Conservation (phyloP, 2,113 vertebrate genomes). For the Equus przewalskii region DNA sequence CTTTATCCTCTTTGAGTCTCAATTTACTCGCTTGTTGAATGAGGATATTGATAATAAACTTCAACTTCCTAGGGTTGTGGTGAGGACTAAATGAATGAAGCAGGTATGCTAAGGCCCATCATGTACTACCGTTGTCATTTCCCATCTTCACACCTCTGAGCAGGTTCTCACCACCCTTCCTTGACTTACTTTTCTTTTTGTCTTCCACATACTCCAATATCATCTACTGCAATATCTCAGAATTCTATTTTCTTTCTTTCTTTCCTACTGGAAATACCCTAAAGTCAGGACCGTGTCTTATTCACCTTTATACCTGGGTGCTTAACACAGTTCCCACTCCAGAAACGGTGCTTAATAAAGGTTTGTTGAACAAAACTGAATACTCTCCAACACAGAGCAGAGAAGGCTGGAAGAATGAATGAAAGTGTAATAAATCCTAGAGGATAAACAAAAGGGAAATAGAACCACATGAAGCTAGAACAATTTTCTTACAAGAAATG, state of each 20-base stretch:
- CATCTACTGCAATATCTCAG: background rate
- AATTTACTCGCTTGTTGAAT: background rate
- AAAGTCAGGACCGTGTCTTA: background rate
- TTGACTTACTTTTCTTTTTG: background rate
- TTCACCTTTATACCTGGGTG: background rate
- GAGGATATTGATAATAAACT: background rate
- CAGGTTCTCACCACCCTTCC: background rate
- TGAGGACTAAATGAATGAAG: background rate
- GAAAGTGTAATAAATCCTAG: background rate
- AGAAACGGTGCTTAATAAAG: background rate
- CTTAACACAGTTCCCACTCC: background rate
- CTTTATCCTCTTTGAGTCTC: background rate
- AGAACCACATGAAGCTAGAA: background rate
- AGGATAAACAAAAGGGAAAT: background rate
- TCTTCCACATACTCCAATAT: background rate
- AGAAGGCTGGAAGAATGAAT: background rate
- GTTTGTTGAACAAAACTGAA: background rate
- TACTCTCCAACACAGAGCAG: background rate
- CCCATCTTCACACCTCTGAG: background rate
- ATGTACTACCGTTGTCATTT: rapidly evolving
- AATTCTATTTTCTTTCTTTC: background rate
- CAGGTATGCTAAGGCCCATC: background rate
- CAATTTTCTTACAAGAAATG: background rate
- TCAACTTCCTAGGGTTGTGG: background rate
- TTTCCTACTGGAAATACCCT: background rate